phyloP scores from a whole-genome alignment of 2,797 vertebrate species.

The Molossus alvarezi region DNA sequence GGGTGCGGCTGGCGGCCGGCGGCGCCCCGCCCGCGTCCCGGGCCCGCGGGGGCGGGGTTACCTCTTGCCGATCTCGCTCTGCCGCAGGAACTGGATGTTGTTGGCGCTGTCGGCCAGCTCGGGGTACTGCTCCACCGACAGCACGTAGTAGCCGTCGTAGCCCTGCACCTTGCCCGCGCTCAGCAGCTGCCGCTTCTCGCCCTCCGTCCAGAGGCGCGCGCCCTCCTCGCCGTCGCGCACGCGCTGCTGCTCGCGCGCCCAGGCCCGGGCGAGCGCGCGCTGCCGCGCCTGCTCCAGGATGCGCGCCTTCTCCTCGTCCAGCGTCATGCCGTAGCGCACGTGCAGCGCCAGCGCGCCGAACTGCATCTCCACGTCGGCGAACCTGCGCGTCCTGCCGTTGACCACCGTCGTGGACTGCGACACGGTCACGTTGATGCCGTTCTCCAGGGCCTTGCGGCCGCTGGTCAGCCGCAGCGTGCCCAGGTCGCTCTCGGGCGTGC shows the following conservation, averaged over 20 bases:
- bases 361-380: conserved; percentile 98
- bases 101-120: conserved; percentile 98
- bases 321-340: conserved; percentile 97
- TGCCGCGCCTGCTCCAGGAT: conserved; percentile 97
- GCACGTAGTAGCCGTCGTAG: conserved; percentile 99
- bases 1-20: conserved; percentile 93
- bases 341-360: conserved; percentile 96
- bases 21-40: conserved; percentile 71
- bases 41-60: conserved; percentile 92
- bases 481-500: conserved; percentile 96
- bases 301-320: conserved; percentile 97
- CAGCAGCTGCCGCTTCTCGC: conserved; percentile 98
- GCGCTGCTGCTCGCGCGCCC: conserved; percentile 97
- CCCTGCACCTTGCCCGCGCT: conserved; percentile 97
- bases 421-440: conserved; percentile 98
- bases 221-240: conserved; percentile 98
- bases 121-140: conserved; percentile 99
- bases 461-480: conserved; percentile 96
- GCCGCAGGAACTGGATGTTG: conserved; percentile 99
- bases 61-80: conserved; percentile 99
- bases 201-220: conserved; percentile 97
- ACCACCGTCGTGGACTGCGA: conserved; percentile 98
- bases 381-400: conserved; percentile 97
- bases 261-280: conserved; percentile 96
- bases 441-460: conserved; percentile 97